Conservation (phyloP, 1,140 invertebrate species). For the Leptinotarsa lineolata region DNA sequence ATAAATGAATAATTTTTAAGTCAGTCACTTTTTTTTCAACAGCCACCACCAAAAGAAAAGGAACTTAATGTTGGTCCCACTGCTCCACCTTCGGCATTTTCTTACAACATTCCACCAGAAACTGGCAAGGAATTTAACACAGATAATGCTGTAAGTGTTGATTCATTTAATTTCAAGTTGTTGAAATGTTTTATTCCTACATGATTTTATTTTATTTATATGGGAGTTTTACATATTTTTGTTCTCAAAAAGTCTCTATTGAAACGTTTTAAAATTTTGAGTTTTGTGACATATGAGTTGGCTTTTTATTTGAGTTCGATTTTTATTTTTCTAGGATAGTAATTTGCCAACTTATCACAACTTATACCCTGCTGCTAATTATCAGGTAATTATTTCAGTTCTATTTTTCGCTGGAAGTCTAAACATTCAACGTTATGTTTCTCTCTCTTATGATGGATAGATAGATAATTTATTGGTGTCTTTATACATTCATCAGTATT, state of each 20-base stretch:
- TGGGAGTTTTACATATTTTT: neutral
- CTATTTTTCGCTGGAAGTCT: neutral
- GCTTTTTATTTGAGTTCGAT: conserved; percentile 19
- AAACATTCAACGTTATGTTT: neutral
- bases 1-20: too few relatives aligned
- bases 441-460: too few relatives aligned
- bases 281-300: too few relatives aligned
- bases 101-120: conserved; percentile 73
- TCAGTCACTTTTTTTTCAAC: neutral
- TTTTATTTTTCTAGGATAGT: conserved; percentile 47
- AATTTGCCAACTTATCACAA: conserved; percentile 51
- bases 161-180: neutral
- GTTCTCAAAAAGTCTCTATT: conserved; percentile 15
- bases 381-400: conserved; percentile 40
- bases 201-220: conserved; percentile 21
- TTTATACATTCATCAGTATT: too few relatives aligned
- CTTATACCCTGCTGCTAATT: conserved; percentile 52
- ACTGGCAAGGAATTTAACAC: conserved; percentile 65
- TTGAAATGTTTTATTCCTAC: conserved; percentile 19
- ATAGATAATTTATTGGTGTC: too few relatives aligned
- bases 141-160: conserved; percentile 56
- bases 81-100: conserved; percentile 62
- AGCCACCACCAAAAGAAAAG: conserved; percentile 10
- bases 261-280: neutral
- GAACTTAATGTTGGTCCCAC: conserved; percentile 37